Evolutionary conservation across 2,797 vertebrate genomes (phyloP).

Genomic region (Meriones psammophilus): DNA sequence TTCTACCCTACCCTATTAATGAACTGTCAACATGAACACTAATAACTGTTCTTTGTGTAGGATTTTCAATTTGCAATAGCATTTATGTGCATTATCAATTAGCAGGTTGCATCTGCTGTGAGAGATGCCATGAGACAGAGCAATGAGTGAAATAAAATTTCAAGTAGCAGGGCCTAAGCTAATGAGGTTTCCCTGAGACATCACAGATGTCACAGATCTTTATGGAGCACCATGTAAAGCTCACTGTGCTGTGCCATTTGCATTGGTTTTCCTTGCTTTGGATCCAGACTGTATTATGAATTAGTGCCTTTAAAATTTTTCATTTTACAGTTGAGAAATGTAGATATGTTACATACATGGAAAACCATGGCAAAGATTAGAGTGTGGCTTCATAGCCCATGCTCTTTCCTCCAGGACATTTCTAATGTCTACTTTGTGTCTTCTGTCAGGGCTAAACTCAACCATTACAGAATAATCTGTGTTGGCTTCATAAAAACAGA

Average conservation of each 20-base stretch:
- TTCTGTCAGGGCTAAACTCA: neutral
- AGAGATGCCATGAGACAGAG: neutral
- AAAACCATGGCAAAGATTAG: neutral
- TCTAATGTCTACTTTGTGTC: neutral
- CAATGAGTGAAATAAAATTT: neutral
- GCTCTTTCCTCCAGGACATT: neutral
- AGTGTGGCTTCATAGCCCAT: neutral
- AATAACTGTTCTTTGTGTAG: neutral
- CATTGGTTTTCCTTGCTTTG: constrained; percentile 2
- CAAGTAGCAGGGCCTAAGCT: neutral
- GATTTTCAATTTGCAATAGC: neutral
- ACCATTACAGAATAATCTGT: neutral
- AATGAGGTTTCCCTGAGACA: constrained; percentile 16
- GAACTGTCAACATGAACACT: constrained; percentile 2
- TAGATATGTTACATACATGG: neutral
- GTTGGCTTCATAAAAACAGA: neutral
- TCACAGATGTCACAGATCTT: neutral
- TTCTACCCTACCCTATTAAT: constrained; percentile 15
- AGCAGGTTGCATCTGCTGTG: neutral
- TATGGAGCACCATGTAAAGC: neutral
- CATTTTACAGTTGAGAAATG: neutral
- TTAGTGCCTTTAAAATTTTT: neutral
- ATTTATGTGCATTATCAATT: neutral
- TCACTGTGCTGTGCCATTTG: neutral
- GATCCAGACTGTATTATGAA: neutral